Evolutionary conservation across 2,797 vertebrate species (phyloP), one percentile per base, ranked within the genome.

Genomic region (Austrolebias charrua): DNA sequence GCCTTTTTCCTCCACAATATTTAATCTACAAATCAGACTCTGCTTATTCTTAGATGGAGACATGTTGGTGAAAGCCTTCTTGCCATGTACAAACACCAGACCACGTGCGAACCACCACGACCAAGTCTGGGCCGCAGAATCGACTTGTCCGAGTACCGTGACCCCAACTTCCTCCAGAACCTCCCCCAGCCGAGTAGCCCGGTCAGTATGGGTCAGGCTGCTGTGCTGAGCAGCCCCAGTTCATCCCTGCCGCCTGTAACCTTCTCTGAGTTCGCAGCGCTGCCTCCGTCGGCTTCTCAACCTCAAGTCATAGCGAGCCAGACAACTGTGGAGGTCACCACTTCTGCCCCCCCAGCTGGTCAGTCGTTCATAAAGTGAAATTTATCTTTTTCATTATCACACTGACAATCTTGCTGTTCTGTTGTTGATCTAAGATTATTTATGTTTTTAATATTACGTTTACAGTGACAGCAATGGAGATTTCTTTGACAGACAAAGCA

Each of bases 71-170:
- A 98, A 86, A 94, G 95, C 71, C 80, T 99, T 48, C 85, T 98
- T 65, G 92, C 95, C 16, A 99, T 95, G 94, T 98, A 98, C 88
- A 91, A 87, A 75, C 94, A 98, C 79, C 94, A 96, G 71, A 97
- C 95, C 7, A 95, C 94, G 0, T 96, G 95, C 8, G 94, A 98
- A 65, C 94, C 93, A 1, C 95, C 96, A 14, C 93, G 93, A 3
- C 95, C 95, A 6, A 96, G 96, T 58, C 92, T 98, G 1, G 97
- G 97, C 10, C 94, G 89, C 75, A 93, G 94, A 69, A 93, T 99
- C 4, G 95, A 98, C 83, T 88, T 99, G 54, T 94, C 95, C 0
- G 95, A 95, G 69, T 98, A 99, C 79, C 90, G 77, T 8, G 95
- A 99, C 45, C 92, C 90, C 0, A 90, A 90, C 72, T 88, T 90